These are phyloP conservation scores for Tiliqua scincoides DNA, from an alignment of 2,113 vertebrate species.

Conservation along the genomic window DNA sequence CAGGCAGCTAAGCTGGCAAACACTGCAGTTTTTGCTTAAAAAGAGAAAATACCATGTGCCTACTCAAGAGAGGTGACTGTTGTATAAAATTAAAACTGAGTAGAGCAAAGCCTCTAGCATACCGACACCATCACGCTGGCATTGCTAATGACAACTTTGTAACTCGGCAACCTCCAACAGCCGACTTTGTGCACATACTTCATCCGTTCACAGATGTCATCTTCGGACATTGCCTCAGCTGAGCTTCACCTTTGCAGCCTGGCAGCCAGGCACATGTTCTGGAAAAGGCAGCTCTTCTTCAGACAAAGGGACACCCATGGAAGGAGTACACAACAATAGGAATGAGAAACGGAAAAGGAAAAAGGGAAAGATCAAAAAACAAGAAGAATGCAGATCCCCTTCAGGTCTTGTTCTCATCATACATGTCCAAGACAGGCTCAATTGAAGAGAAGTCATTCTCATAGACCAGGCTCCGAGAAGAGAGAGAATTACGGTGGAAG, in stretches of 20 bases:
- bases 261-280: constrained; percentile 68
- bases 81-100: constrained; percentile 52
- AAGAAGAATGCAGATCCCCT: constrained; percentile 63
- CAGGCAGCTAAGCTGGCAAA: constrained; percentile 56
- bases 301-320: constrained; percentile 76
- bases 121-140: constrained; percentile 48
- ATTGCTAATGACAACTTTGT: constrained; percentile 62
- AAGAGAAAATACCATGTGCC: constrained; percentile 44
- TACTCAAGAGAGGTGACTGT: constrained; percentile 41
- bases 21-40: constrained; percentile 46
- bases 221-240: constrained; percentile 67
- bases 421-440: constrained; percentile 90
- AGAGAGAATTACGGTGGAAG: constrained; percentile 89
- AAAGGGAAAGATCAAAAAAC: constrained; percentile 69
- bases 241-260: constrained; percentile 61
- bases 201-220: constrained; percentile 54
- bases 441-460: constrained; percentile 93
- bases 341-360: constrained; percentile 74
- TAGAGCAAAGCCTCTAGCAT: constrained; percentile 55
- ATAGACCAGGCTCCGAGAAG: constrained; percentile 86
- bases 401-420: constrained; percentile 97
- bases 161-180: constrained; percentile 61
- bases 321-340: constrained; percentile 78
- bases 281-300: constrained; percentile 77
- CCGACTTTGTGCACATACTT: constrained; percentile 53